Conservation (phyloP, 2,797 vertebrate species). For the Limnodromus scolopaceus region DNA sequence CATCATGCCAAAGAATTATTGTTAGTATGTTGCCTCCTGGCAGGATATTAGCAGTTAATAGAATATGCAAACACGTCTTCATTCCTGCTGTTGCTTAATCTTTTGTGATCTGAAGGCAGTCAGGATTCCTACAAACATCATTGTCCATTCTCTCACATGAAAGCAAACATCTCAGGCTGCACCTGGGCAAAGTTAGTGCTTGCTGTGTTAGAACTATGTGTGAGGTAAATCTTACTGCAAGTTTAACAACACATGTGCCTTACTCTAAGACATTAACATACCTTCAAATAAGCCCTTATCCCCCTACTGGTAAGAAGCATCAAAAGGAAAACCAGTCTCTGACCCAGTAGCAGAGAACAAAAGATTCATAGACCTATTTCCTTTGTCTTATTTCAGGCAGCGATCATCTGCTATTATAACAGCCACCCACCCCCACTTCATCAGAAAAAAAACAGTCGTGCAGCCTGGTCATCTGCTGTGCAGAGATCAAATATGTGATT, state of each 20-base stretch:
- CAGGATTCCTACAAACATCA: neutral
- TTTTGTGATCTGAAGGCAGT: neutral
- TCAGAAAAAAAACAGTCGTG: neutral
- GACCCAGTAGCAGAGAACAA: neutral
- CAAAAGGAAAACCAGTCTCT: neutral
- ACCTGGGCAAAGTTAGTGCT: neutral
- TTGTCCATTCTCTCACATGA: neutral
- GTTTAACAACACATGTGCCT: neutral
- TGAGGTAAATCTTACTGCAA: neutral
- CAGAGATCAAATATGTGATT: neutral
- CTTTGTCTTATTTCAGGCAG: neutral
- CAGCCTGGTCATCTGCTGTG: neutral
- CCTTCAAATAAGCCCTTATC: neutral
- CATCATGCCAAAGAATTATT: neutral
- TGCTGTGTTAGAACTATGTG: neutral
- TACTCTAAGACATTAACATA: neutral
- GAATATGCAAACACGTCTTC: neutral
- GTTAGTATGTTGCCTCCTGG: neutral
- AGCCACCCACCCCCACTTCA: neutral
- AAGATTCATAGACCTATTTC: neutral
- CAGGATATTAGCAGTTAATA: neutral
- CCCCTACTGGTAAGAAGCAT: neutral
- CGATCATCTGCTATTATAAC: neutral
- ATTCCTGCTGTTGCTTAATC: neutral
- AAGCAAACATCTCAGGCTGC: neutral